Percentiles rank a stretch among this genome's conserved stretches.
These are phyloP conservation scores for Cavia porcellus DNA, from an alignment of 2,113 vertebrate genomes.

Conservation along the genomic window DNA sequence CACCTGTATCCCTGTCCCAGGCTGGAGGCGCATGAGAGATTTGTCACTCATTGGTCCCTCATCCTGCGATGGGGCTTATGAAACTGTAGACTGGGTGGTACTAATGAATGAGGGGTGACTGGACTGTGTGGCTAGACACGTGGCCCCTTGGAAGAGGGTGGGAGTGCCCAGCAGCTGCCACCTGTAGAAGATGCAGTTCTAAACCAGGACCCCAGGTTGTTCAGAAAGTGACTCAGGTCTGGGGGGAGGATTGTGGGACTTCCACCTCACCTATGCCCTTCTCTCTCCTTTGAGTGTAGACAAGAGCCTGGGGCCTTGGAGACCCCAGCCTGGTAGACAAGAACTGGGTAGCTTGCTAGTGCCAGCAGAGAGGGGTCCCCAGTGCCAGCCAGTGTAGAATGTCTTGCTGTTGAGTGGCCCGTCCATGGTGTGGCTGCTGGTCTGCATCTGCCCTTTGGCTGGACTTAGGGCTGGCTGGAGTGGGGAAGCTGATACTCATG, in stretches of 20 bases:
- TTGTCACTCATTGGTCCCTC: fast-evolving
- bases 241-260: background rate
- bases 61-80: fast-evolving
- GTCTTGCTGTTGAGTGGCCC: background rate
- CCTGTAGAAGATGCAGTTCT: background rate
- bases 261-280: background rate
- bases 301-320: background rate
- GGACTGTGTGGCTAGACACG: background rate
- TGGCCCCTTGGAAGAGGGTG: background rate
- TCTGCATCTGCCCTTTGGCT: background rate
- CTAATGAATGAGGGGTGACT: background rate
- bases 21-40: background rate
- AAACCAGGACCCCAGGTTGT: background rate
- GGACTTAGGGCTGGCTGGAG: background rate
- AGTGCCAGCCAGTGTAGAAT: background rate
- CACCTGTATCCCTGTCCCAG: background rate
- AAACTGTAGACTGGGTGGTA: background rate
- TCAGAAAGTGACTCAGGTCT: background rate
- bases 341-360: background rate
- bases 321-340: background rate
- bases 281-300: background rate
- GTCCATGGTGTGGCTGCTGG: background rate
- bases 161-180: background rate
- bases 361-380: background rate
- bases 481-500: background rate